phyloP scores from a whole-genome alignment of 2,888 invertebrate species.

The Drosophila mimetica region DNA sequence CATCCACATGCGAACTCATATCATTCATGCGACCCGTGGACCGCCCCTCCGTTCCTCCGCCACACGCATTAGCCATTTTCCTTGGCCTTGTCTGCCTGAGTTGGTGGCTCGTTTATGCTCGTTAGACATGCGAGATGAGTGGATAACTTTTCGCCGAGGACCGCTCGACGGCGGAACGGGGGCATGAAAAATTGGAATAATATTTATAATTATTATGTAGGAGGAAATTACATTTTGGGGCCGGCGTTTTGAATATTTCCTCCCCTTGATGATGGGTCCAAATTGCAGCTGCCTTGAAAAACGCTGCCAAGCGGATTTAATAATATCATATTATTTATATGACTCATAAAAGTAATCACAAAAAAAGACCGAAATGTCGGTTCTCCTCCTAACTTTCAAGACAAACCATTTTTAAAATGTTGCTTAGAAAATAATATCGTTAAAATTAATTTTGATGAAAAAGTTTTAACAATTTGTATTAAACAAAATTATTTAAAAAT shows the following conservation, averaged over 20 bases:
- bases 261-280: conserved; percentile 15
- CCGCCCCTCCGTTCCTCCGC: neutral
- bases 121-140: conserved; percentile 51
- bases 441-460: too few relatives aligned
- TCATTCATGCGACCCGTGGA: conserved; percentile 1
- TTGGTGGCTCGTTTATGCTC: conserved; percentile 46
- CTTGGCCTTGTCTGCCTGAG: conserved; percentile 37
- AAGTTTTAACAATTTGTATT: too few relatives aligned
- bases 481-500: too few relatives aligned
- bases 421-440: too few relatives aligned
- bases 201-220: conserved; percentile 51
- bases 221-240: conserved; percentile 45
- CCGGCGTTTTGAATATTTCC: conserved; percentile 11
- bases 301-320: conserved; percentile 8
- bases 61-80: conserved; percentile 45
- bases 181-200: conserved; percentile 43
- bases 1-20: conserved; percentile 3
- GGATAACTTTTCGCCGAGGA: conserved; percentile 43
- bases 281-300: conserved; percentile 37
- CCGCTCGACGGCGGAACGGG: conserved; percentile 5
- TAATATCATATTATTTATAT: conserved; percentile 1
- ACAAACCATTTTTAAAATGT: too few relatives aligned
- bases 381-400: too few relatives aligned
- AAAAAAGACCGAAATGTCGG: neutral
- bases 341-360: neutral